Conservation (phyloP, 2,888 invertebrate species). For the Drosophila atripex region DNA sequence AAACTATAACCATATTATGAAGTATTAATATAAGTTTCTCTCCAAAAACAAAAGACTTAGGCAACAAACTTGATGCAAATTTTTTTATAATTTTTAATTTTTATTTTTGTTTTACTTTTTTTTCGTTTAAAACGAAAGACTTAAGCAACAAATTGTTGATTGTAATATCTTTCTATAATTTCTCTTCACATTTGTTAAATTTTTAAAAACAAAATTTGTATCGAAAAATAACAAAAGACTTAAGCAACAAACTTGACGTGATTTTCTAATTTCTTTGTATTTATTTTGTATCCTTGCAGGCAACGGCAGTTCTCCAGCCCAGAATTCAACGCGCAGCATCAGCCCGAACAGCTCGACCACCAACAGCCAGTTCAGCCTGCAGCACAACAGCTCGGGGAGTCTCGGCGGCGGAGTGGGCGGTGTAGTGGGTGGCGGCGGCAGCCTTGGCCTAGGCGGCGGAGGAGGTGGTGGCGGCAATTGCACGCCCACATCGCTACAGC, state of each 20-base stretch:
- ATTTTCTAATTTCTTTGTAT: constrained; percentile 19
- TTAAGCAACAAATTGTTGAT: constrained; percentile 59
- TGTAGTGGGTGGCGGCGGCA: constrained; percentile 37
- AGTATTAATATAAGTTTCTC: not conserved
- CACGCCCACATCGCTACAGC: constrained; percentile 83
- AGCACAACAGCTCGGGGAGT: constrained; percentile 84
- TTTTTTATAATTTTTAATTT: not conserved
- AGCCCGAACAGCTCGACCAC: constrained; percentile 84
- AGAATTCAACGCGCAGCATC: constrained; percentile 84
- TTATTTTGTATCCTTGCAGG: constrained; percentile 72
- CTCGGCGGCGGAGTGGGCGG: constrained; percentile 73
- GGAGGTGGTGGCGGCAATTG: constrained; percentile 75
- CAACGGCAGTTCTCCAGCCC: constrained; percentile 84
- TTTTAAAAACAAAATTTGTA: not conserved
- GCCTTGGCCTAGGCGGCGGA: constrained; percentile 54
- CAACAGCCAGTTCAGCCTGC: constrained; percentile 84
- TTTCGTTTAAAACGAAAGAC: constrained; percentile 46
- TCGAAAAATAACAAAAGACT: constrained; percentile 6
- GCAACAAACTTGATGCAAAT: constrained; percentile 64
- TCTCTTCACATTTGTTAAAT: no score
- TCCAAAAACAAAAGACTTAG: constrained; percentile 72
- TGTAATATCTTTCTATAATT: not conserved
- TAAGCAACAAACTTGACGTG: constrained; percentile 9
- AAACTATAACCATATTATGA: no score
- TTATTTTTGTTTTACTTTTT: not conserved